Evolutionary conservation across 2,888 invertebrate genomes (phyloP).

Genomic region (Rhorus exstirpatorius): DNA sequence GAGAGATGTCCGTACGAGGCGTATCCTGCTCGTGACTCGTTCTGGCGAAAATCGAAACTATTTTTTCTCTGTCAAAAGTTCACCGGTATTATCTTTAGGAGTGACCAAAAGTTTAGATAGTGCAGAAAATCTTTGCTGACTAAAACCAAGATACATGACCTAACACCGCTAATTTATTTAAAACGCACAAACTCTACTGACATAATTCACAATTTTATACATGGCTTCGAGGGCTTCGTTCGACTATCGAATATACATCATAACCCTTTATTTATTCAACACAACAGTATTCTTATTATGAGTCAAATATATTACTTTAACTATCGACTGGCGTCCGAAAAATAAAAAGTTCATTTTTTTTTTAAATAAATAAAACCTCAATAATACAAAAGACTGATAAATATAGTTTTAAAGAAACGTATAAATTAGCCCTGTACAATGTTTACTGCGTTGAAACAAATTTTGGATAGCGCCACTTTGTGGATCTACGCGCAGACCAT

Average conservation of each 20-base stretch:
- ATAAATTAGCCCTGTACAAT: too few relatives aligned
- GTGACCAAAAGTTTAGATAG: constrained; percentile 11
- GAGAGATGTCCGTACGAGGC: too few relatives aligned
- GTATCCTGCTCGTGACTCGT: too few relatives aligned
- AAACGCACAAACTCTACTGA: constrained; percentile 16
- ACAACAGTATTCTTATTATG: constrained; percentile 22
- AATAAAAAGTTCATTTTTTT: not conserved
- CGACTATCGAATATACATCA: constrained; percentile 7
- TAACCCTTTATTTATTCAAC: constrained; percentile 15
- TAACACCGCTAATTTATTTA: constrained; percentile 26
- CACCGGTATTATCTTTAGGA: not conserved
- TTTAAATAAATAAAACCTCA: not conserved
- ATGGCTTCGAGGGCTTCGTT: constrained; percentile 9
- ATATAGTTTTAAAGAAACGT: not conserved
- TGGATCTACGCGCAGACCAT: constrained; percentile 79
- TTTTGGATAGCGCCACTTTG: constrained; percentile 75
- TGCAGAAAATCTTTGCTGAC: constrained; percentile 1
- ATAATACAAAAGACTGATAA: constrained; percentile 14
- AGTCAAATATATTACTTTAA: not conserved
- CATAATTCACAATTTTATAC: constrained; percentile 2
- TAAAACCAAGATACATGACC: constrained; percentile 1
- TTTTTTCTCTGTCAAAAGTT: too few relatives aligned
- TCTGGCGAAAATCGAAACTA: too few relatives aligned
- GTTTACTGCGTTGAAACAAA: constrained; percentile 73
- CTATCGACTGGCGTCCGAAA: not conserved